Conservation (phyloP, 1,140 invertebrate species). For the Tetragonula clypearis region DNA sequence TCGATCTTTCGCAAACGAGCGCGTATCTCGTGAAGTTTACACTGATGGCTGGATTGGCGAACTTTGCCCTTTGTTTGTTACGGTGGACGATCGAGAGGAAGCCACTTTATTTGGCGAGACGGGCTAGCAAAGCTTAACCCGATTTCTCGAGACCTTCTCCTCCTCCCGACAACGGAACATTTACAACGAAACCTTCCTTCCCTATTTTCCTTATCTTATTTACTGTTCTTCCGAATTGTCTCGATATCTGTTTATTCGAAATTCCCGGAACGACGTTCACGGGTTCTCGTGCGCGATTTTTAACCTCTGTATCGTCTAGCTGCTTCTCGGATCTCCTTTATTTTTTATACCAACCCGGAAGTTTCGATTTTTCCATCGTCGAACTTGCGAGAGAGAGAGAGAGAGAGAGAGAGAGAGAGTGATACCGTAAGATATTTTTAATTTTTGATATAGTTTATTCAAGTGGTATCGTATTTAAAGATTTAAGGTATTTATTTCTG, state of each 20-base stretch:
- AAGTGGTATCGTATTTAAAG: too few relatives aligned
- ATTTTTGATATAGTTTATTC: too few relatives aligned
- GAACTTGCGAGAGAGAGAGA: too few relatives aligned
- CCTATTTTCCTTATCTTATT: constrained; percentile 30
- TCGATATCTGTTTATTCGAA: constrained; percentile 24
- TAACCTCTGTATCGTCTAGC: neutral
- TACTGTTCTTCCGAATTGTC: constrained; percentile 16
- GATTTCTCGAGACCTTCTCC: neutral
- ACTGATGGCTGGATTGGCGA: neutral
- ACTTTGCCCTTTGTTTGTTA: neutral
- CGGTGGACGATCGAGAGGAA: neutral
- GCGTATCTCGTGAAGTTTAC: neutral
- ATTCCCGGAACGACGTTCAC: constrained; percentile 8
- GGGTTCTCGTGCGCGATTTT: neutral
- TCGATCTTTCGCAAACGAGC: neutral
- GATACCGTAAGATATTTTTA: too few relatives aligned
- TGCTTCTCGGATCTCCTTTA: neutral
- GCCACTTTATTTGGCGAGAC: constrained; percentile 23
- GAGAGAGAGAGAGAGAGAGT: too few relatives aligned
- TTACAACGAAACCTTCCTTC: constrained; percentile 15
- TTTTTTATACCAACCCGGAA: neutral
- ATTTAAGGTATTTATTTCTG: too few relatives aligned
- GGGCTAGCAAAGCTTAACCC: constrained; percentile 8
- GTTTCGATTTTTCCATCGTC: too few relatives aligned
- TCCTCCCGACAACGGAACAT: constrained; percentile 12